Evolutionary conservation across 2,113 vertebrate species (phyloP), one percentile per base, ranked within the genome.

Genomic region (Gracilinanus agilis): DNA sequence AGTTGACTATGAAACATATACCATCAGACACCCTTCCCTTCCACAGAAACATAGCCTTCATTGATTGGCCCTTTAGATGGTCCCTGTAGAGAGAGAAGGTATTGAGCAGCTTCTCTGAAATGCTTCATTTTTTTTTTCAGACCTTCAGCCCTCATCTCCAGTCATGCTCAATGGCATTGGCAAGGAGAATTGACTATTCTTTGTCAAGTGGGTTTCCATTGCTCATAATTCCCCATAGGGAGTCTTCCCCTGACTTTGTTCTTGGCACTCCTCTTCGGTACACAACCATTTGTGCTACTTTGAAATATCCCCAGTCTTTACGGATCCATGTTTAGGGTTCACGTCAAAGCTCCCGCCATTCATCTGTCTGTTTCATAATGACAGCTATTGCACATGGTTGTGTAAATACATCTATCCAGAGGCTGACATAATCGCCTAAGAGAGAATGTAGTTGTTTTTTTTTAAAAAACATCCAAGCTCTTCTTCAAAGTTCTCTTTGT

Each of bases 401-500:
- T 92, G 55, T 21, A 44, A 96, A 89, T 40, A 24, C 90, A 53
- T 88, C 25, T 83, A 92, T 12, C 89, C 53, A 56, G 75, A 94
- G n/a, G 24, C 0, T 89, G 56, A 96, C 24, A 96, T 96, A 94
- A 96, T 97, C 95, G 91, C 0, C 92, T 95, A 25, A 91, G 89
- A 98, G 94, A 91, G 90, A 54, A 92, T 56, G 92, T 89, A 53
- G 96, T 1, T 55, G n/a, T 95, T 61, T 96, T 97, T 95, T 55
- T 75, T 94, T 88, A n/a, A 97, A 96, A 91, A 55, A 27, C 19
- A 91, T 44, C 54, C 56, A 93, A 89, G 24, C 5, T 53, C 19
- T 94, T 97, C 97, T 97, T 88, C 96, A 94, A 97, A 92, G 58
- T 97, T 92, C 83, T 94, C 90, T 97, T 95, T 96, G 53, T 95